phyloP scores from a whole-genome alignment of 2,888 invertebrate species.

The Sthenelais limicola region DNA sequence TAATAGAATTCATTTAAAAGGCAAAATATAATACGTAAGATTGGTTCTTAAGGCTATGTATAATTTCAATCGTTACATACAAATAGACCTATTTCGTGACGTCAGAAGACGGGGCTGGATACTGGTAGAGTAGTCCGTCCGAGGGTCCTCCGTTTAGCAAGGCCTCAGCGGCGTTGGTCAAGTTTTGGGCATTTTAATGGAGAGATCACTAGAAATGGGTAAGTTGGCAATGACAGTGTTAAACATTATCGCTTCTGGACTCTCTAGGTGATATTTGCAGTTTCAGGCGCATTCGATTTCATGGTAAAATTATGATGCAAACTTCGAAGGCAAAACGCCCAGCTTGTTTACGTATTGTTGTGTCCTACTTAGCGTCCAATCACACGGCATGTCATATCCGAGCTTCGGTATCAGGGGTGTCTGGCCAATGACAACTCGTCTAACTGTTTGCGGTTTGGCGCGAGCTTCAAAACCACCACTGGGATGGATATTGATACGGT shows the following conservation, averaged over 20 bases:
- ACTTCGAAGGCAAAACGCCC: slow-evolving; percentile 21
- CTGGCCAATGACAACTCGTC: slow-evolving; percentile 22
- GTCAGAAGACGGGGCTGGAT: not conserved
- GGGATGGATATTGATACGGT: too few relatives aligned
- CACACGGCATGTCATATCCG: slow-evolving; percentile 1
- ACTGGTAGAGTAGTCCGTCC: slow-evolving; percentile 42
- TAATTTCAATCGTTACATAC: too few relatives aligned
- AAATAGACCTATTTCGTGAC: slow-evolving; percentile 33
- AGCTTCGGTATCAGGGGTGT: slow-evolving; percentile 20
- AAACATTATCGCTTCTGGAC: slow-evolving; percentile 13
- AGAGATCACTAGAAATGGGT: slow-evolving; percentile 43
- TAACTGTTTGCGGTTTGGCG: slow-evolving; percentile 35
- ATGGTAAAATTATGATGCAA: slow-evolving; percentile 29
- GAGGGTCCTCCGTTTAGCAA: slow-evolving; percentile 37
- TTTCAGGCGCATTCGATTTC: slow-evolving; percentile 1
- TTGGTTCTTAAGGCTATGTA: too few relatives aligned
- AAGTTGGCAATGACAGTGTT: slow-evolving; percentile 30
- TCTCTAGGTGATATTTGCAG: slow-evolving; percentile 12
- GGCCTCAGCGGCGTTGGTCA: slow-evolving; percentile 35
- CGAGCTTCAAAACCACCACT: slow-evolving; percentile 33
- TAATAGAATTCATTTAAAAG: too few relatives aligned
- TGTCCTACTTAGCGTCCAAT: slow-evolving; percentile 41
- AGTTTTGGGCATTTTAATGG: slow-evolving; percentile 40
- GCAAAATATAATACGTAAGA: too few relatives aligned
- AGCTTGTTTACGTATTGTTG: slow-evolving; percentile 42